Evolutionary conservation across 1,140 invertebrate species (phyloP), one percentile per base, ranked within the genome.

Genomic region (Megathymus violae): DNA sequence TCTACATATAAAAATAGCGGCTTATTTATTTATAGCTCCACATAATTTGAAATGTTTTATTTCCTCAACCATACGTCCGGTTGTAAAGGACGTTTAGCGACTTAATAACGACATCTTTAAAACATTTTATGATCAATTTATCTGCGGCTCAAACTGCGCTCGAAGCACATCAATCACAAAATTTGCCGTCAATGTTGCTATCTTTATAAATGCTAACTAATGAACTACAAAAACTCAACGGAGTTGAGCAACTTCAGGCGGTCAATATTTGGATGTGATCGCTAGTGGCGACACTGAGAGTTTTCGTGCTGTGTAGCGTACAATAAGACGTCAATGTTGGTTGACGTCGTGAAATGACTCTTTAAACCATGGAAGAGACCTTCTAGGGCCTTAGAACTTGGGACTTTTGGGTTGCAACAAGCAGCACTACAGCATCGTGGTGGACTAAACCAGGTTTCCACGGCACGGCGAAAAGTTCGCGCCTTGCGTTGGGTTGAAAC

Each of bases 51-150:
- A 56, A 44, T 44, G 52, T 56, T 19, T 52, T 41, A 54, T 51
- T n/a, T n/a, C n/a, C n/a, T 58, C 2, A 40, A 52, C 38, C 22
- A 15, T 15, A 15, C 10, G 40, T 58, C 15, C 14, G 52, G 25
- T 25, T n/a, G n/a, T 15, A 34, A 19, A 34, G 52, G 38, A 56
- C 13, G 52, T 14, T 56, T 27, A n/a, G 52, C 38, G 41, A 46
- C 41, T 58, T 31, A 58, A 58, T 58, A 46, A 44, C 40, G 41
- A 43, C 41, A 58, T 58, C 54, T 58, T 58, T 58, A 58, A 58
- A 58, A 46, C 54, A 58, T 58, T 58, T 58, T 46, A 58, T 58
- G 54, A 58, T 58, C 54, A 58, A 58, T 58, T 46, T 46, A 58
- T 44, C 54, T 46, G 41, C 54, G 6, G 10, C 34, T 46, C n/a